Base-by-base conservation (phyloP, 2,113 vertebrate species). In the Boulengerochromis microlepis region DNA sequence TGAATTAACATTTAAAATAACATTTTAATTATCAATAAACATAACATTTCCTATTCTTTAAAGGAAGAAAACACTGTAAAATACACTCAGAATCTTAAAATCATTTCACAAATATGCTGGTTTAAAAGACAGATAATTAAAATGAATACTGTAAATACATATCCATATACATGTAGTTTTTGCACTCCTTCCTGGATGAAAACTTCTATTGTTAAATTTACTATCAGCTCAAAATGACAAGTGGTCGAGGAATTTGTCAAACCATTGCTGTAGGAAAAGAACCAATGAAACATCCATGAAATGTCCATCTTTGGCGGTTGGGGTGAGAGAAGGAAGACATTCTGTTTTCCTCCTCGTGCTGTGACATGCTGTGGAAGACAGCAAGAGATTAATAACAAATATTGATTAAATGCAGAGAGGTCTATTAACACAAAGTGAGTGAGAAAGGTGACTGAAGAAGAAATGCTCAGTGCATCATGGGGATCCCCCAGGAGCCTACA, bases 171-270 rank as follows among this genome's bases (percentile, higher is more conserved):
- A 31, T 6, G 15, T 18, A 31, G 57, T 61, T 61, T 31, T 10
- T 61, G 57, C 57, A 31, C 57, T 10, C 26, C 15, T 10, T 31
- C 26, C 57, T 61, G 57, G 57, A 59, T 59, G 57, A 59, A 59
- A 59, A 31, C 0, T 3, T 59, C 26, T 59, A 59, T 18, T 31
- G 26, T 59, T 59, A 59, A 59, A 59, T 59, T 59, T 59, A 59
- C 26, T 59, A 31, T 59, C 15, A 31, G 57, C 57, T 59, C 26
- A 59, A 59, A 59, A 59, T 29, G 8, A 59, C 24, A 59, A 59
- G 56, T 59, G 26, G 56, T 59, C 2, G 0, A 31, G 15, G 26
- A 0, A 59, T 59, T 59, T 59, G 0, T 59, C 50, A 59, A 59
- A 59, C 56, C 26, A 18, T 10, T 61, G 57, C 26, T 31, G 15